Base-by-base conservation (phyloP, 2,888 invertebrate genomes). In the Cheilosia soror region DNA sequence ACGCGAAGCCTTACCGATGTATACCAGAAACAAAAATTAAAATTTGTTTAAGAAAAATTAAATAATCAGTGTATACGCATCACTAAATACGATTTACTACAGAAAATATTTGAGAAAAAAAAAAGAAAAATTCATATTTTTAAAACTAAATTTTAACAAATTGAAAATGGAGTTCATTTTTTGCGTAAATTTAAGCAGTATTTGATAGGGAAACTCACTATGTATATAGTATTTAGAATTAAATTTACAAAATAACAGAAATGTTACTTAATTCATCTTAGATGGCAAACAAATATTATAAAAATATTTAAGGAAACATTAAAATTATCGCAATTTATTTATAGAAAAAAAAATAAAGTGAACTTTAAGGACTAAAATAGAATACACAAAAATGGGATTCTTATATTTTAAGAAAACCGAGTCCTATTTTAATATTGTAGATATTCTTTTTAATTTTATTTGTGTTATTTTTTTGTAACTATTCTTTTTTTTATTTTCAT, bases 1-100 rank as follows among this genome's bases (percentile, higher is more conserved):
- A 90, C 90, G 89, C 89, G 90, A 91, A 92, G 92, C 92, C 92
- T 92, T 92, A 92, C 89, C 89, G 89, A 91, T 91, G 92, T 92
- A 92, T 92, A 92, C 92, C 91, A 86, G 58, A 79, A 75, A 71
- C 58, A 79, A 79, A 83, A 79, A 75, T 33, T 53, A 51, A 44
- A 25, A 29, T 60, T 63, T 80, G 63, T 76, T 66, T 9, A 68
- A 15, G 15, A 77, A 60, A 62, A 55, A 11, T 40, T 47, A 65
- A 49, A 69, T 15, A 77, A 80, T 80, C 72, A 73, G 72, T 87
- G 88, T 87, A 87, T 88, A 87, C 88, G 87, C 87, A 85, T 86
- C 85, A 79, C 72, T 78, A 88, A 89, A 89, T 89, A 89, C 89
- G 89, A 89, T 89, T 89, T 89, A 88, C 88, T 84, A 88, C 81